These are phyloP conservation scores for Apostichopus californicus DNA, from an alignment of 35 echinoderm and acorn worm genomes.

Conservation along the genomic window DNA sequence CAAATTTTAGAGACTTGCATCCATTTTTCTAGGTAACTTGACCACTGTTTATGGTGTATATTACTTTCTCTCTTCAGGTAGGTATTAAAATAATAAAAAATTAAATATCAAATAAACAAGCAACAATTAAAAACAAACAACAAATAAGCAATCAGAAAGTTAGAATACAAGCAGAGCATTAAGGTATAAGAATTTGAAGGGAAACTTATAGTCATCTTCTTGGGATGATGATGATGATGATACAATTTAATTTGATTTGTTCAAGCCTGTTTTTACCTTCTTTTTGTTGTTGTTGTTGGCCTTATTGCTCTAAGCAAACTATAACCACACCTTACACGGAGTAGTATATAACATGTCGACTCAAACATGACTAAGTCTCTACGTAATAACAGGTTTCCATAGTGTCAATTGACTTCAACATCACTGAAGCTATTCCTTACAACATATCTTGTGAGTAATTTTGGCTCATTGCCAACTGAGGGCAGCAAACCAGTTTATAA, in stretches of 20 bases:
- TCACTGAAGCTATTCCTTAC: neutral
- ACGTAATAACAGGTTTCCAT: conserved; percentile 27
- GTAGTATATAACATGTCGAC: neutral
- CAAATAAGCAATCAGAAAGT: no score
- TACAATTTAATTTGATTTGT: neutral
- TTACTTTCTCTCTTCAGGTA: no score
- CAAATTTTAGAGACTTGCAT: no score
- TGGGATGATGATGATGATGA: neutral
- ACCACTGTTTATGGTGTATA: no score
- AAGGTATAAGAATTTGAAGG: neutral
- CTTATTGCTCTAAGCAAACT: neutral
- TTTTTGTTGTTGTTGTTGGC: neutral
- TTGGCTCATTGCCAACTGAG: conserved; percentile 24
- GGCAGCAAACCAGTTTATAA: conserved; percentile 7
- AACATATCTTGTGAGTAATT: conserved; percentile 12
- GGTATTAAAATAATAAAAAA: no score
- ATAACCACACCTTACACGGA: neutral
- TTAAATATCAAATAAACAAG: no score
- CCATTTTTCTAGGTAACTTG: no score
- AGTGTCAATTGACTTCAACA: conserved; percentile 20
- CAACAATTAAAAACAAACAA: no score
- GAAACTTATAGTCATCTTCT: neutral
- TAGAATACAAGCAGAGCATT: no score
- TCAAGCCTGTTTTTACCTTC: neutral
- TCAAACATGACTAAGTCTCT: neutral